Percentiles rank a stretch among this genome's conserved stretches.
phyloP scores from a whole-genome alignment of 2,113 vertebrate species.

The Melospiza melodia region DNA sequence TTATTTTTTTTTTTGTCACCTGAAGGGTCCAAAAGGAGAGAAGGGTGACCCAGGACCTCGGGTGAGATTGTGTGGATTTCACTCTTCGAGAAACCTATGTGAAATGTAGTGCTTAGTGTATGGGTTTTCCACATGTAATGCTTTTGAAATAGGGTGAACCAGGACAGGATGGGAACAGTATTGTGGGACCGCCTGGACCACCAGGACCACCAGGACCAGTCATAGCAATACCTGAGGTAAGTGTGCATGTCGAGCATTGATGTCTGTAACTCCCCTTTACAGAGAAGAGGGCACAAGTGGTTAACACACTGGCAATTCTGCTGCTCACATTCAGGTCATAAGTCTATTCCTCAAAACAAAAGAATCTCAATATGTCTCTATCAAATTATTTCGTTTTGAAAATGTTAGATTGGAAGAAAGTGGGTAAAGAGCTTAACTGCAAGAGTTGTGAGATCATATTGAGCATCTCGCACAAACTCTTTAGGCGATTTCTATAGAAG shows the following conservation, averaged over 20 bases:
- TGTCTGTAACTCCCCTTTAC: not conserved
- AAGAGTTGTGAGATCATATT: not conserved
- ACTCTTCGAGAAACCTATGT: not conserved
- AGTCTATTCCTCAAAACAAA: not conserved
- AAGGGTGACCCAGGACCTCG: constrained; percentile 85
- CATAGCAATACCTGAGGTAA: constrained; percentile 83
- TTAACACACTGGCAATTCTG: not conserved
- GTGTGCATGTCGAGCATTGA: not conserved
- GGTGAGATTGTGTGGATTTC: constrained; percentile 73
- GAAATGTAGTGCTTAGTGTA: not conserved
- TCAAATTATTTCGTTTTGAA: not conserved
- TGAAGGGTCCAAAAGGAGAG: constrained; percentile 84
- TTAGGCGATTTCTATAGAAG: not conserved
- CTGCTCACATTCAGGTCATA: not conserved
- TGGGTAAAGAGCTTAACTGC: not conserved
- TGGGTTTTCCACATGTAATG: not conserved
- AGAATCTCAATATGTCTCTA: not conserved
- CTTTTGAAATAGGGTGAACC: constrained; percentile 81
- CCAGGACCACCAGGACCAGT: constrained; percentile 85
- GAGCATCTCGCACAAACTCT: not conserved
- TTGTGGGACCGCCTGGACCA: constrained; percentile 85
- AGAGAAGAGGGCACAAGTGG: not conserved
- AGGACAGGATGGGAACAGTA: constrained; percentile 79
- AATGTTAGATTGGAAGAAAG: not conserved
- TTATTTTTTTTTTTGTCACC: not conserved